Evolutionary conservation across 2,797 vertebrate species (phyloP), one percentile per base, ranked within the genome.

Genomic region (Kryptolebias ocellatus): DNA sequence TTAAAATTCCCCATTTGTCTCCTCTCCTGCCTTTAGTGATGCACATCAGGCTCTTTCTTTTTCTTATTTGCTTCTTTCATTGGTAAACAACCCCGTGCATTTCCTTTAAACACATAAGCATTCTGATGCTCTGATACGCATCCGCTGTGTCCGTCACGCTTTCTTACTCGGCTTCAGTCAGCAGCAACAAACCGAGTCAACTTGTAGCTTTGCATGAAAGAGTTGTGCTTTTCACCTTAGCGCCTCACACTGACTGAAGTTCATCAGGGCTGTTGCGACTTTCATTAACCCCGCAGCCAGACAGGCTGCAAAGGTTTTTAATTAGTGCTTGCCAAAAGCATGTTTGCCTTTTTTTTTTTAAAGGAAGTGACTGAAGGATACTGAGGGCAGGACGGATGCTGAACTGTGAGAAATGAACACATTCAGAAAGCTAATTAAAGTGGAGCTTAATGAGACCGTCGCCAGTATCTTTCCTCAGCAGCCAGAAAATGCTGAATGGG

Each of bases 371-470:
- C 76, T 70, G 64, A 73, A 68, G 75, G 81, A 74, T 55, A 76
- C 74, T 72, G 65, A 83, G 63, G 72, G 70, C 70, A 75, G 39
- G 71, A 34, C 34, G 11, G 46, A 39, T 57, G 42, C 63, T 75
- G 69, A 84, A 71, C 54, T 63, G 59, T 71, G 57, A 74, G 64
- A 83, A 79, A 83, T 77, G 53, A 85, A 73, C 67, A 55, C 64
- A 60, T 75, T 68, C 50, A 65, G 68, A 58, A 53, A 66, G 73
- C 83, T 80, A 66, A 89, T 91, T 90, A 90, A 85, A 87, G 85
- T 54, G 65, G 52, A 72, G 59, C 79, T 57, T 89, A 89, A 89
- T 90, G 83, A 86, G 82, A 84, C 60, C 55, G 10, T 37, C 37
- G 72, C 85, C 58, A 46, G 63, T 60, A 46, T 50, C 31, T 68